Evolutionary conservation across 1,140 invertebrate species (phyloP), one percentile per base, ranked within the genome.

Genomic region (Aethina tumida): DNA sequence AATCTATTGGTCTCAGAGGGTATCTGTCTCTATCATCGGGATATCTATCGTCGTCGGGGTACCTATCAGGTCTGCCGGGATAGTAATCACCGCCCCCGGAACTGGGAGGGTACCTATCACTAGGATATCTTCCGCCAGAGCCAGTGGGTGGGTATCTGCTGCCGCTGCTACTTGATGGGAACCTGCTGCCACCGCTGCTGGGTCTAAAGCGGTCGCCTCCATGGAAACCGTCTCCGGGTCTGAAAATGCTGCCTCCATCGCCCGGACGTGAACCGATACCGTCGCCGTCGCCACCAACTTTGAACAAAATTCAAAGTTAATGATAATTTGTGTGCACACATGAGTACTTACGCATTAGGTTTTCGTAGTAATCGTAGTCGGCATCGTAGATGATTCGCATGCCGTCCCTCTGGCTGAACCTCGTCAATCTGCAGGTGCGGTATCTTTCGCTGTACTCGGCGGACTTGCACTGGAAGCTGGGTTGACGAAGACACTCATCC

Each of bases 301-400:
- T 26, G 37, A 39, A 43, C 13, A 41, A 42, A 13, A 26, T 26
- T 31, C 10, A 31, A 6, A 31, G 19, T 21, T 35, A 26, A 14
- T 36, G 12, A 27, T 4, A 38, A 27, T 13, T 3, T 30, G 7
- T 37, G n/a, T n/a, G n/a, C 32, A 4, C 10, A 37, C 26, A 12
- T 31, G 13, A 19, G 50, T 53, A 82, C 83, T 78, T 71, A 90
- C 85, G 80, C 81, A 86, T 85, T 14, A 88, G 68, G 67, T 87
- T 89, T 62, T 92, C 87, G 55, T 90, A 93, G 59, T 90, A 91
- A 65, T 91, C 86, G 61, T 85, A 90, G 60, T 89, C 84, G 1
- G 83, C 80, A 60, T 92, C 87, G 53, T 88, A 89, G 38, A 90
- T 81, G 34, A 91, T 79, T 39, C 84, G 69, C 70, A 85, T 83